Evolutionary conservation across 2,888 invertebrate genomes (phyloP).

Genomic region (Lapara coniferarum): DNA sequence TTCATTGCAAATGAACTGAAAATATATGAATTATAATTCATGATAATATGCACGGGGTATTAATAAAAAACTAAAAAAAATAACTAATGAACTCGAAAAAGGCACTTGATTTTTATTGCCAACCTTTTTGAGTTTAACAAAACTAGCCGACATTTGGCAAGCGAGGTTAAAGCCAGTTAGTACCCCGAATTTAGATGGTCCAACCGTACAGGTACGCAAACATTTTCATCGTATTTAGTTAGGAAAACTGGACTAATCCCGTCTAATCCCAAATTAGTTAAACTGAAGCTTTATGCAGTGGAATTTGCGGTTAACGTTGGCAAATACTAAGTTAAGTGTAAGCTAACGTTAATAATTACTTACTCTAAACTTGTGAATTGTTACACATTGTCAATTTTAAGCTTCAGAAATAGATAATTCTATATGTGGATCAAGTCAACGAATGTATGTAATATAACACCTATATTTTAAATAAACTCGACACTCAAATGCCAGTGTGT

Average conservation of each 20-base stretch:
- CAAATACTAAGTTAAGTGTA: not conserved
- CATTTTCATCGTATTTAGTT: constrained; percentile 25
- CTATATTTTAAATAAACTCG: too few species aligned
- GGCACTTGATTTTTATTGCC: not conserved
- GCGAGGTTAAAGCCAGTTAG: not conserved
- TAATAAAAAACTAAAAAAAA: too few species aligned
- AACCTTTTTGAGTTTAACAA: not conserved
- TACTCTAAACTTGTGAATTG: not conserved
- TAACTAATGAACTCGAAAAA: too few species aligned
- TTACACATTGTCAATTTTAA: too few species aligned
- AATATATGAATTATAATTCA: too few species aligned
- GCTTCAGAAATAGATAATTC: too few species aligned
- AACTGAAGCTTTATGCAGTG: constrained; percentile 3
- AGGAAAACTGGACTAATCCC: constrained; percentile 12
- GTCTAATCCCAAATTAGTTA: constrained; percentile 20
- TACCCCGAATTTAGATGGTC: not conserved
- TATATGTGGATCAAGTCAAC: too few species aligned
- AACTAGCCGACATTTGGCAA: constrained; percentile 17
- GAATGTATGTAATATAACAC: too few species aligned
- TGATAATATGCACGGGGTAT: too few species aligned
- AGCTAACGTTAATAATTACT: not conserved
- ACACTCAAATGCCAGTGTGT: too few species aligned
- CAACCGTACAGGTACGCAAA: constrained; percentile 25
- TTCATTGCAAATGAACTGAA: too few species aligned
- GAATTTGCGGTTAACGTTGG: too few species aligned